phyloP scores from a whole-genome alignment of 2,888 invertebrate species.

The Diogma glabrata region DNA sequence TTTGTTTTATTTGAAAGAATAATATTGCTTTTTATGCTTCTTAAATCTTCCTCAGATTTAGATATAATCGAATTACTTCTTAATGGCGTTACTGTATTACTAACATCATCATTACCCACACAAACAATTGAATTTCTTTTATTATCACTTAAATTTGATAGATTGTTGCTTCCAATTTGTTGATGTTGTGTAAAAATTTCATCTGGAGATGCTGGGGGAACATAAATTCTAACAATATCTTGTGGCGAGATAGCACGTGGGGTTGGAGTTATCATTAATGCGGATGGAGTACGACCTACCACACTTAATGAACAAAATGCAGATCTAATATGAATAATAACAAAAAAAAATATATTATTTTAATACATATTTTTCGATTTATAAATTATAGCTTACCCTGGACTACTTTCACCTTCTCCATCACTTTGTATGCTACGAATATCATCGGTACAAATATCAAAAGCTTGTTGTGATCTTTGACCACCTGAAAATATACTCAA shows the following conservation, averaged over 20 bases:
- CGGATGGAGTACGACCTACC: slow-evolving; percentile 19
- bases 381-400: slow-evolving; percentile 18
- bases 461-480: slow-evolving; percentile 20
- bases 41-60: slow-evolving; percentile 17
- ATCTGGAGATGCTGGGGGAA: slow-evolving; percentile 19
- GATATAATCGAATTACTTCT: neutral
- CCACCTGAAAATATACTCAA: slow-evolving; percentile 65
- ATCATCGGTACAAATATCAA: slow-evolving; percentile 20
- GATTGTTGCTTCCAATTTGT: neutral
- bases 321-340: slow-evolving; percentile 15
- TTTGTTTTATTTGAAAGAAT: neutral
- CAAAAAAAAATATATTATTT: neutral
- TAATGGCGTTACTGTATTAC: neutral
- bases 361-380: too few species aligned
- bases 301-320: slow-evolving; percentile 20
- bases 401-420: slow-evolving; percentile 20
- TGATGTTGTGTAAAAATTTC: slow-evolving; percentile 7
- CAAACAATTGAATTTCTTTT: neutral
- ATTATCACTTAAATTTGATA: too few species aligned
- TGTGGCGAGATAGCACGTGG: slow-evolving; percentile 21
- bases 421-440: slow-evolving; percentile 18
- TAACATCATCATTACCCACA: neutral
- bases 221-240: slow-evolving; percentile 22
- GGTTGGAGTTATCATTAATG: slow-evolving; percentile 21
- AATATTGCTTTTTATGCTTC: neutral